Conservation (phyloP, 2,797 vertebrate species). For the Poecile montanus region DNA sequence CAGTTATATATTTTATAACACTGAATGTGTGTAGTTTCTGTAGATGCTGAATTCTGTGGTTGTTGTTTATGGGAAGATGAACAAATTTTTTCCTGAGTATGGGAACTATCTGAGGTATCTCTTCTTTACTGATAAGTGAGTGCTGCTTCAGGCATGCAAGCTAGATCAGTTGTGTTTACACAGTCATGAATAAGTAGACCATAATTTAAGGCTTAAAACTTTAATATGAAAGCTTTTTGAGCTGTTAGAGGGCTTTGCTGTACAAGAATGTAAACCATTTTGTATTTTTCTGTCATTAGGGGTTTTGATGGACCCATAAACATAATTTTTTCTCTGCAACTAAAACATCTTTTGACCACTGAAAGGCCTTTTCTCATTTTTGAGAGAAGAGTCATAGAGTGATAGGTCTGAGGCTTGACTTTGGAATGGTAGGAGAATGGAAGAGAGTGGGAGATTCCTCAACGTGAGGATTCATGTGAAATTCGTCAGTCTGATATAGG, state of each 20-base stretch:
- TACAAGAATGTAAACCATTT: background rate
- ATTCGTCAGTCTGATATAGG: background rate
- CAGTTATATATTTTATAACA: background rate
- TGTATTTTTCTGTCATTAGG: background rate
- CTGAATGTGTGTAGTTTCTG: background rate
- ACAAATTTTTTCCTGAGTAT: background rate
- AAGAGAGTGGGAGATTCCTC: background rate
- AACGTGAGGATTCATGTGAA: background rate
- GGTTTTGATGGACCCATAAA: background rate
- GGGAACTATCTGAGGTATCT: background rate
- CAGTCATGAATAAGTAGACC: background rate
- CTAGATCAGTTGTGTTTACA: background rate
- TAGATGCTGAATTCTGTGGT: background rate
- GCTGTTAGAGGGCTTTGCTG: background rate
- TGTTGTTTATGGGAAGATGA: background rate
- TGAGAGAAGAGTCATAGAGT: background rate
- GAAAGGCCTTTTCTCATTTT: background rate
- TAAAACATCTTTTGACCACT: background rate
- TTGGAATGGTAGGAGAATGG: background rate
- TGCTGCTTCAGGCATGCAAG: background rate
- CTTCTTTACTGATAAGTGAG: background rate
- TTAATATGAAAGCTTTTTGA: background rate
- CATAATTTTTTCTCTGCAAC: background rate
- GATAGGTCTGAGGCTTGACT: background rate
- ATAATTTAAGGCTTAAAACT: background rate